phyloP scores from a whole-genome alignment of 2,888 invertebrate species.

The Clistopyga incitator region DNA sequence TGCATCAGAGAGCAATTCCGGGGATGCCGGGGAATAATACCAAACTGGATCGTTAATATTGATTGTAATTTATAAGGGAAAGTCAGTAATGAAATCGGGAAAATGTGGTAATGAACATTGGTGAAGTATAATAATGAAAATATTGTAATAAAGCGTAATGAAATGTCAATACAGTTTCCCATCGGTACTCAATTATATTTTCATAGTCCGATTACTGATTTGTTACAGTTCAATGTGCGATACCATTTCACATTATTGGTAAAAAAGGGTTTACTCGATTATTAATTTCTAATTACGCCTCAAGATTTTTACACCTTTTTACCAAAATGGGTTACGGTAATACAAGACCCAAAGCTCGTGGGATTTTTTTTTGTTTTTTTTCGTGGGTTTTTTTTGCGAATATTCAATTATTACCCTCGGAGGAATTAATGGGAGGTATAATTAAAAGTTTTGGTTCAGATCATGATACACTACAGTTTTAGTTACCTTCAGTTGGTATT shows the following conservation, averaged over 20 bases:
- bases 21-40: neutral
- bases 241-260: neutral
- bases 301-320: neutral
- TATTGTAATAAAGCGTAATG: conserved; percentile 4
- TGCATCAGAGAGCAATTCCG: conserved; percentile 1
- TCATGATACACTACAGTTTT: neutral
- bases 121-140: neutral
- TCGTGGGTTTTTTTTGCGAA: too few species aligned
- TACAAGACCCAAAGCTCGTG: neutral
- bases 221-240: neutral
- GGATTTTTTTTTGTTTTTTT: too few species aligned
- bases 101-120: neutral
- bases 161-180: conserved; percentile 11
- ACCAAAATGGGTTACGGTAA: neutral
- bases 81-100: conserved; percentile 7
- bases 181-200: neutral
- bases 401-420: neutral
- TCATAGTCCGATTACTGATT: neutral
- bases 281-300: neutral
- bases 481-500: neutral
- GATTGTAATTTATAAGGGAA: neutral
- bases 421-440: neutral
- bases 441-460: neutral
- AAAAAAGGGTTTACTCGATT: neutral
- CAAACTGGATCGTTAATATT: conserved; percentile 23